phyloP scores from a whole-genome alignment of 1,140 invertebrate species.

The Alviniconcha marisindica region DNA sequence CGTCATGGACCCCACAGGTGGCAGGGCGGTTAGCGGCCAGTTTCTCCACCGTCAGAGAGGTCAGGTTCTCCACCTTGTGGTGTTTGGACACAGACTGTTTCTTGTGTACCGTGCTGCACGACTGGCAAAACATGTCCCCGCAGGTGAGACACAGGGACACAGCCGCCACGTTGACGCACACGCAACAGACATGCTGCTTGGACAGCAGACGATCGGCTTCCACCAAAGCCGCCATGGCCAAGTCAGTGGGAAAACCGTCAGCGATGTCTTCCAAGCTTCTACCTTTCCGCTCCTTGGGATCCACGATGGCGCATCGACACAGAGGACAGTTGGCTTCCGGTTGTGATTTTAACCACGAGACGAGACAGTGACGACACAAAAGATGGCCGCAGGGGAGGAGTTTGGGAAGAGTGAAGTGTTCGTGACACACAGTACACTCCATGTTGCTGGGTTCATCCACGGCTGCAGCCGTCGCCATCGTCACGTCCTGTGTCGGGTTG shows the following conservation, averaged over 20 bases:
- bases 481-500: too few relatives aligned
- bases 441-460: background rate
- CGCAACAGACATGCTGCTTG: background rate
- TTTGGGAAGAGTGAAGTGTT: background rate
- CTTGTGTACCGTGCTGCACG: background rate
- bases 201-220: background rate
- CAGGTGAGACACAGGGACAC: background rate
- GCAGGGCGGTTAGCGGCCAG: background rate
- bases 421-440: constrained; percentile 14
- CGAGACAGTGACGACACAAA: constrained; percentile 1
- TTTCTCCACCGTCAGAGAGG: background rate
- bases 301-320: background rate
- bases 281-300: too few relatives aligned
- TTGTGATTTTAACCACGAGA: background rate
- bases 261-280: too few relatives aligned
- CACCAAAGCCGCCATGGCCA: background rate
- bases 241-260: constrained; percentile 3
- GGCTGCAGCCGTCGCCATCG: constrained; percentile 12
- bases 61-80: constrained; percentile 6
- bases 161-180: background rate
- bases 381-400: constrained; percentile 1
- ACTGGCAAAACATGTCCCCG: background rate
- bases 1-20: background rate
- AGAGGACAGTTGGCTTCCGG: background rate
- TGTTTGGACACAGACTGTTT: background rate